phyloP scores from a whole-genome alignment of 92 coral and sea anemone species.

The Micromussa lordhowensis region DNA sequence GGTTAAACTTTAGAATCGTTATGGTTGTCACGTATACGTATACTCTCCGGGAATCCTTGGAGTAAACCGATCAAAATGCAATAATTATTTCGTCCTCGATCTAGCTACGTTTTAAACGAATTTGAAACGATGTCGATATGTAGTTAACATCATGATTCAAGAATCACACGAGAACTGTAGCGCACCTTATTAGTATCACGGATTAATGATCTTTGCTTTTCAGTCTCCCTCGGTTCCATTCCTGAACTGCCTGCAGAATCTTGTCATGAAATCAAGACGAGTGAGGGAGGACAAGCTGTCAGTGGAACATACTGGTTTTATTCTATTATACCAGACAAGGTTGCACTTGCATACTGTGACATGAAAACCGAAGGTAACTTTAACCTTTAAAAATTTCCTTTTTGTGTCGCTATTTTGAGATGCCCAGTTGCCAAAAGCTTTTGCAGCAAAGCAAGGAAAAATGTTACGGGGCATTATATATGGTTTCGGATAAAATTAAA shows the following conservation, averaged over 20 bases:
- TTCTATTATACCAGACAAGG: not conserved
- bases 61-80: not conserved
- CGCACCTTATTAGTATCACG: no score
- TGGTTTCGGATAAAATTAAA: no score
- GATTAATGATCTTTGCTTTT: not conserved
- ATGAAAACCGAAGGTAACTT: not conserved
- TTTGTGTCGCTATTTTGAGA: no score
- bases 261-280: slow-evolving; percentile 9
- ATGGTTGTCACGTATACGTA: not conserved
- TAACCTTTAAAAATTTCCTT: not conserved
- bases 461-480: no score
- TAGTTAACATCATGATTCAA: no score
- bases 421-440: no score
- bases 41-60: not conserved
- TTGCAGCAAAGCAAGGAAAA: no score
- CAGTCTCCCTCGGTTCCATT: slow-evolving; percentile 40
- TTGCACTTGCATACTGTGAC: not conserved
- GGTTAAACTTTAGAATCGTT: not conserved
- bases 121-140: no score
- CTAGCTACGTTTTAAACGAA: no score
- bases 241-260: slow-evolving; percentile 33
- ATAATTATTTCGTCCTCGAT: no score
- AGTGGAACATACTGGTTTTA: slow-evolving; percentile 27
- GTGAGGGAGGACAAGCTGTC: slow-evolving; percentile 8
- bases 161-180: no score